Percentiles rank a stretch among this genome's conserved stretches.
Conservation (phyloP, 2,888 invertebrate genomes). For the Coelopa pilipes region DNA sequence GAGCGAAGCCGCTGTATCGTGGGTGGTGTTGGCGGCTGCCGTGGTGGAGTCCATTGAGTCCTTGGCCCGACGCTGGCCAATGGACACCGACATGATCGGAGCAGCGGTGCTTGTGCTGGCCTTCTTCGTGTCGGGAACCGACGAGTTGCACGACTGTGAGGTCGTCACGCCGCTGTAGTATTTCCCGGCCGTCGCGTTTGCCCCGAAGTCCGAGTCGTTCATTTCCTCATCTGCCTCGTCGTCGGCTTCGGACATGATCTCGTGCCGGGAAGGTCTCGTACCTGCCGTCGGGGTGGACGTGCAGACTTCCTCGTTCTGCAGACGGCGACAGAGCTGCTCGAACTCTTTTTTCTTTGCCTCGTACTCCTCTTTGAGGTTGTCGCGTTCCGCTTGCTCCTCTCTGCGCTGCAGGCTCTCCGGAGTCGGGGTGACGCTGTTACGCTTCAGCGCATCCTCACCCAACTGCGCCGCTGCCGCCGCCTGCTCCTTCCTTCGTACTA, state of each 20-base stretch:
- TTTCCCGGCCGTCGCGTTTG: slow-evolving; percentile 38
- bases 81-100: slow-evolving; percentile 21
- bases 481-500: slow-evolving; percentile 60
- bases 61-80: slow-evolving; percentile 40
- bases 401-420: slow-evolving; percentile 52
- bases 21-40: slow-evolving; percentile 53
- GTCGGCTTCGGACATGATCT: slow-evolving; percentile 56
- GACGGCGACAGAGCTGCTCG: slow-evolving; percentile 54
- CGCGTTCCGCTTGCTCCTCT: slow-evolving; percentile 55
- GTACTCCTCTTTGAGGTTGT: slow-evolving; percentile 59
- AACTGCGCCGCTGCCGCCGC: slow-evolving; percentile 59
- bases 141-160: slow-evolving; percentile 45
- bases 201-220: slow-evolving; percentile 50
- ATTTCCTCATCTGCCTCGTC: slow-evolving; percentile 60
- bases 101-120: slow-evolving; percentile 43
- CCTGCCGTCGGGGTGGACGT: slow-evolving; percentile 27
- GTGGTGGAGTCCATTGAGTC: slow-evolving; percentile 51
- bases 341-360: slow-evolving; percentile 64
- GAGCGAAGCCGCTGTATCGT: slow-evolving; percentile 57
- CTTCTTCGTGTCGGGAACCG: background rate
- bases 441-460: slow-evolving; percentile 59
- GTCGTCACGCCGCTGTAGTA: slow-evolving; percentile 39
- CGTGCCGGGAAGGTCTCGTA: slow-evolving; percentile 36
- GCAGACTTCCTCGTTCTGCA: slow-evolving; percentile 49
- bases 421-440: slow-evolving; percentile 59